Percentiles rank a stretch among this genome's conserved stretches.
Evolutionary conservation across 2,797 vertebrate genomes (phyloP).

Genomic region (Falco berigora): DNA sequence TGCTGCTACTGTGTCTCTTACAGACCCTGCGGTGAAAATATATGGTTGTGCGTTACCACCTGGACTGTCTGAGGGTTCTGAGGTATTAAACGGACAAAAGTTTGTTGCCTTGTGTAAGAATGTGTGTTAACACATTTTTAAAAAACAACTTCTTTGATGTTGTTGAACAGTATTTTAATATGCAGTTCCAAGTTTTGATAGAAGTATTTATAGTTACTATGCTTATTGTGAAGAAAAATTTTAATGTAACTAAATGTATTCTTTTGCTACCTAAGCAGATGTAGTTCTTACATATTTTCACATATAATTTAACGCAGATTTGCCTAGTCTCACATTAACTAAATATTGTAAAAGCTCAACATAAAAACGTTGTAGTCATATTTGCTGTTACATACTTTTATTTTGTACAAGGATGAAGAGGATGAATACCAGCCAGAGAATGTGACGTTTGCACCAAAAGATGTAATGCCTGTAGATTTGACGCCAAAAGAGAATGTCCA

Average conservation of each 20-base stretch:
- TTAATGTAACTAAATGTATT: not conserved
- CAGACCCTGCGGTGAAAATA: constrained; percentile 69
- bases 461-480: constrained; percentile 86
- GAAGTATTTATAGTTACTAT: not conserved
- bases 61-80: constrained; percentile 80
- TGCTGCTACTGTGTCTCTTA: not conserved
- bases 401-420: constrained; percentile 76
- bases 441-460: constrained; percentile 92
- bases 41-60: constrained; percentile 78
- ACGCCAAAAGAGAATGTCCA: constrained; percentile 81
- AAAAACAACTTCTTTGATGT: not conserved
- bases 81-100: constrained; percentile 70
- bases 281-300: not conserved
- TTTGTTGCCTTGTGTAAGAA: not conserved
- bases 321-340: not conserved
- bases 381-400: not conserved
- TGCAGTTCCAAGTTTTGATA: not conserved
- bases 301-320: not conserved
- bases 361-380: not conserved
- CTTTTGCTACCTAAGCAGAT: not conserved
- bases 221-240: not conserved
- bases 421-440: constrained; percentile 87
- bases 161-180: not conserved
- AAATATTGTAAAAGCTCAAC: not conserved
- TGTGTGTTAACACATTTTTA: not conserved